Evolutionary conservation across 2,888 invertebrate genomes (phyloP).

Genomic region (Aricia artaxerxes): DNA sequence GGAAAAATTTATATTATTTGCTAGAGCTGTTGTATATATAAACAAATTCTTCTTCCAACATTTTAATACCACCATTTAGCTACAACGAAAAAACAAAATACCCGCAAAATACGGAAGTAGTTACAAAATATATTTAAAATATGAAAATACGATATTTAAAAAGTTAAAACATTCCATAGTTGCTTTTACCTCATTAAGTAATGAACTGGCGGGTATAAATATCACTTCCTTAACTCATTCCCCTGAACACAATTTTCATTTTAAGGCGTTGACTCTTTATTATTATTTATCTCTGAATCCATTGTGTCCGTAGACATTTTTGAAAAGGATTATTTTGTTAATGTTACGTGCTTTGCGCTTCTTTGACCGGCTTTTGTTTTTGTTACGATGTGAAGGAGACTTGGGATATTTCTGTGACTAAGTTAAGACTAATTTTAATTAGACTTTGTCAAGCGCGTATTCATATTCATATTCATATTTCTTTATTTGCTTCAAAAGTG

Average conservation of each 20-base stretch:
- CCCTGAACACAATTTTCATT: conserved; percentile 73
- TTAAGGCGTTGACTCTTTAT: conserved; percentile 69
- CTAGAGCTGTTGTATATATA: no score
- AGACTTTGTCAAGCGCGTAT: no score
- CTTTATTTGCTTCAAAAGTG: no score
- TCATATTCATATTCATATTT: no score
- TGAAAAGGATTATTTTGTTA: conserved; percentile 29
- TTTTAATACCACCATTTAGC: neutral
- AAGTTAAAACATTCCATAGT: conserved; percentile 43
- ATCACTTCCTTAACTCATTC: conserved; percentile 72
- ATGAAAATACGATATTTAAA: conserved; percentile 41
- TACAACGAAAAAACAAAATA: neutral
- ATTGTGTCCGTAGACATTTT: conserved; percentile 30
- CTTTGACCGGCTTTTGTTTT: neutral
- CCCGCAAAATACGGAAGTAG: neutral
- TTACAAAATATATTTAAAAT: conserved; percentile 18
- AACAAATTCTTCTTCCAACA: neutral
- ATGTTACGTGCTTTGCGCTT: neutral
- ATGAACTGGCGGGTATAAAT: conserved; percentile 64
- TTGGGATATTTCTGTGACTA: neutral
- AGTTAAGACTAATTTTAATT: neutral
- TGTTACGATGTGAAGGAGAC: neutral
- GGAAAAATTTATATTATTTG: no score
- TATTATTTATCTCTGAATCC: conserved; percentile 61
- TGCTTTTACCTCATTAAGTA: conserved; percentile 58